Evolutionary conservation across 1,140 invertebrate genomes (phyloP).

Genomic region (Drosophila simulans): DNA sequence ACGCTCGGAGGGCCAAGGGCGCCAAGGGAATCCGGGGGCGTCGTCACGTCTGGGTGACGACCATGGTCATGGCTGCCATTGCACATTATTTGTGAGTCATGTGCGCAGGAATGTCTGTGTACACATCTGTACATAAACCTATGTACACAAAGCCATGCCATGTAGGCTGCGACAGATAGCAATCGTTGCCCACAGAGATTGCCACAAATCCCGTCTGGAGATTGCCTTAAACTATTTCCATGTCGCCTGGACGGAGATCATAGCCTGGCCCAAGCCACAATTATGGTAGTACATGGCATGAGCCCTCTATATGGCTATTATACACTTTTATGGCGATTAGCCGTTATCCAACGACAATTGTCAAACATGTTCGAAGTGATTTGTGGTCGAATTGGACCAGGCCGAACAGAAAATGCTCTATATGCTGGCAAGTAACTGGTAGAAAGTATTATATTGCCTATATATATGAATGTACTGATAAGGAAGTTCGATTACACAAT

Average conservation of each 20-base stretch:
- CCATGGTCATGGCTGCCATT: constrained; percentile 43
- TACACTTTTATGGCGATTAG: constrained; percentile 51
- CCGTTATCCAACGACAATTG: constrained; percentile 48
- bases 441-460: too few relatives aligned
- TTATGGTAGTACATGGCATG: constrained; percentile 16
- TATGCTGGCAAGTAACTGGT: background rate
- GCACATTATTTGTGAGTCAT: constrained; percentile 55
- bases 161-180: constrained; percentile 21
- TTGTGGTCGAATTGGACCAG: background rate
- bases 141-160: constrained; percentile 8
- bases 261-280: constrained; percentile 22
- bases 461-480: too few relatives aligned
- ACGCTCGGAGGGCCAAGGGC: background rate
- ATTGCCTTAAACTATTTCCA: constrained; percentile 43
- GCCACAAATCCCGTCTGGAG: constrained; percentile 26
- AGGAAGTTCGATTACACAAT: too few relatives aligned
- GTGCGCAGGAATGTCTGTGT: constrained; percentile 37
- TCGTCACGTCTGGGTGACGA: constrained; percentile 54
- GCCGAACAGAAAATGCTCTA: constrained; percentile 9
- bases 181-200: constrained; percentile 31
- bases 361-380: constrained; percentile 32
- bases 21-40: constrained; percentile 19
- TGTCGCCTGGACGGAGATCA: constrained; percentile 15
- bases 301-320: constrained; percentile 34
- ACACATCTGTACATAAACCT: constrained; percentile 5